Percentiles rank a stretch among this genome's conserved stretches.
phyloP scores from a whole-genome alignment of 2,888 invertebrate species.

The Oxyscelio sp. region DNA sequence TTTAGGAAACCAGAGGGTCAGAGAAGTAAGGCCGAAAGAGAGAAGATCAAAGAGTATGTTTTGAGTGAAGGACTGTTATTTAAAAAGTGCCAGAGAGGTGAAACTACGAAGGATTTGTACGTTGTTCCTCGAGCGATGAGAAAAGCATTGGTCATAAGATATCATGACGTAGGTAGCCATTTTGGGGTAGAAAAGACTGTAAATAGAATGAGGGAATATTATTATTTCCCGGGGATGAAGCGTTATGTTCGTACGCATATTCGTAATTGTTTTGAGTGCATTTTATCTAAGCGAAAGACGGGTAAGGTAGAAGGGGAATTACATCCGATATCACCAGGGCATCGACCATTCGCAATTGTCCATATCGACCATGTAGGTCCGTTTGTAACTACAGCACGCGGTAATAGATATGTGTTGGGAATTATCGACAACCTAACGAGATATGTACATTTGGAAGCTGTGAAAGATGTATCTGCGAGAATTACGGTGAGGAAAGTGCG shows the following conservation, averaged over 20 bases:
- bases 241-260: conserved; percentile 67
- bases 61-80: neutral
- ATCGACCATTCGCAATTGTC: conserved; percentile 69
- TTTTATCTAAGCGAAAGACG: conserved; percentile 43
- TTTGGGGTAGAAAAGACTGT: conserved; percentile 7
- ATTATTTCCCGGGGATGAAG: conserved; percentile 70
- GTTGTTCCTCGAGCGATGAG: neutral
- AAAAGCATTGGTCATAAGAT: neutral
- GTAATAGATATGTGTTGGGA: conserved; percentile 71
- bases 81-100: too few relatives aligned
- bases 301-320: conserved; percentile 67
- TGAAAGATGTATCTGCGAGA: neutral
- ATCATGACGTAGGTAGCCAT: conserved; percentile 37
- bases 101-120: too few relatives aligned
- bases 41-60: too few relatives aligned
- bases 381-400: conserved; percentile 38
- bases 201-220: conserved; percentile 46
- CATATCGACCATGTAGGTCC: conserved; percentile 75
- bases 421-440: conserved; percentile 74
- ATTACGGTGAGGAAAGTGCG: conserved; percentile 11
- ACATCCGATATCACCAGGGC: conserved; percentile 74
- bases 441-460: conserved; percentile 44
- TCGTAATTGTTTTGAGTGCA: conserved; percentile 72
- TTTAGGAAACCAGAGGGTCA: too few relatives aligned
- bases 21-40: too few relatives aligned